phyloP scores from a whole-genome alignment of 1,140 invertebrate species.

The Orius insidiosus region DNA sequence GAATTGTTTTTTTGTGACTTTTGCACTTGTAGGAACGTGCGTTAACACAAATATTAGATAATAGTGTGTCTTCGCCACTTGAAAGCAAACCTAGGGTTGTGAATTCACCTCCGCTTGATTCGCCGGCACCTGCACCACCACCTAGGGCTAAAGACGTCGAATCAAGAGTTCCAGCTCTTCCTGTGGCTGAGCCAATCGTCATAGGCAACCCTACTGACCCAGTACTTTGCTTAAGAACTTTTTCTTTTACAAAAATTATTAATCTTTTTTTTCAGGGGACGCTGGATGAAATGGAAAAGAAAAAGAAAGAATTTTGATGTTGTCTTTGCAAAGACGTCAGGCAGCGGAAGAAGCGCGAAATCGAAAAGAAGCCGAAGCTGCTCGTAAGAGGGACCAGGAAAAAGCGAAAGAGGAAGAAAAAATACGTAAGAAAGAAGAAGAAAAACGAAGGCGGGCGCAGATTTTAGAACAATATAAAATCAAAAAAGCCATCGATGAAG shows the following conservation, averaged over 20 bases:
- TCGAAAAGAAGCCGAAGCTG: conserved; percentile 68
- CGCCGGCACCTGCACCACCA: conserved; percentile 5
- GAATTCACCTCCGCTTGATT: conserved; percentile 9
- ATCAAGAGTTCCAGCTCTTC: not conserved
- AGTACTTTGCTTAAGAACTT: conserved; percentile 28
- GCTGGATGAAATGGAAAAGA: conserved; percentile 73
- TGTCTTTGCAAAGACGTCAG: conserved; percentile 70
- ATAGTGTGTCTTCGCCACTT: conserved; percentile 1
- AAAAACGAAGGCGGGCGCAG: conserved; percentile 63
- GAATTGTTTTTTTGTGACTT: not conserved
- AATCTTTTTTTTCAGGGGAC: conserved; percentile 37
- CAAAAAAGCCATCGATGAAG: conserved; percentile 85
- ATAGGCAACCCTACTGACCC: conserved; percentile 51
- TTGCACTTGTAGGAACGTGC: conserved; percentile 18
- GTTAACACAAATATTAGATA: conserved; percentile 18
- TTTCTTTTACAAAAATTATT: conserved; percentile 1
- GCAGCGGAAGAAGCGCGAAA: conserved; percentile 74
- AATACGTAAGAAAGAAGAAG: conserved; percentile 75
- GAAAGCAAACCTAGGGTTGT: not conserved
- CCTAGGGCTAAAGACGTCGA: conserved; percentile 3
- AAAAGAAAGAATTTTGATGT: conserved; percentile 72
- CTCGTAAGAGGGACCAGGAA: conserved; percentile 55
- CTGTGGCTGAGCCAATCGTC: conserved; percentile 36
- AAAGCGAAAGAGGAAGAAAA: conserved; percentile 72
- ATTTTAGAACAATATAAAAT: conserved; percentile 91